Conservation (phyloP, 2,888 invertebrate species). For the Argynnis bischoffii region DNA sequence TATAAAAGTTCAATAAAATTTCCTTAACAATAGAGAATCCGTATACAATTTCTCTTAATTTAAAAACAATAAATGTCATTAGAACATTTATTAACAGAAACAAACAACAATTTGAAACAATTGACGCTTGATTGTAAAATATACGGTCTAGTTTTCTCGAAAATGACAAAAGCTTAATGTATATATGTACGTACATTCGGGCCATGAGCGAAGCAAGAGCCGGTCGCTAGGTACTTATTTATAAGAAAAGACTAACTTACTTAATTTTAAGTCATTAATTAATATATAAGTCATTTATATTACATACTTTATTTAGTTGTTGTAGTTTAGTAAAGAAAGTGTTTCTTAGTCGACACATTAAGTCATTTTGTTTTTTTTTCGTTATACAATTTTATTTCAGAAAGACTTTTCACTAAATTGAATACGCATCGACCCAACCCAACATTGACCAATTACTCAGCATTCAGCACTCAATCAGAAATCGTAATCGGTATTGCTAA, state of each 20-base stretch:
- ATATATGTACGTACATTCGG: no score
- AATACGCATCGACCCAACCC: slow-evolving; percentile 3
- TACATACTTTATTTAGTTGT: no score
- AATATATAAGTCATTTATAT: no score
- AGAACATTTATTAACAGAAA: background rate
- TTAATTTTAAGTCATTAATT: no score
- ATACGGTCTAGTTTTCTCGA: background rate
- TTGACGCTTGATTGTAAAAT: slow-evolving; percentile 1
- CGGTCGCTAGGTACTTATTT: no score
- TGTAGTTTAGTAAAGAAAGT: no score
- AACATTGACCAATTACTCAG: slow-evolving; percentile 22
- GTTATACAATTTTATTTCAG: background rate
- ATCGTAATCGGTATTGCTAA: slow-evolving; percentile 29
- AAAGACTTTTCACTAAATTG: background rate
- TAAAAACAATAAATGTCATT: slow-evolving; percentile 9
- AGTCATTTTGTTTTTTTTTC: background rate
- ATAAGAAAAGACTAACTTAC: no score
- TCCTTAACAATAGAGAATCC: no score
- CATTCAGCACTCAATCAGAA: slow-evolving; percentile 22
- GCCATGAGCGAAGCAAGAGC: no score
- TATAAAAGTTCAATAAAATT: no score
- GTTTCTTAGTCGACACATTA: background rate
- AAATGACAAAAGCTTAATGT: slow-evolving; percentile 2
- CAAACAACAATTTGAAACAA: background rate
- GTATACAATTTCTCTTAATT: slow-evolving; percentile 5